Percentiles rank a stretch among this genome's conserved stretches.
These are phyloP conservation scores for Salmo trutta DNA, from an alignment of 2,797 vertebrate species.

Conservation along the genomic window DNA sequence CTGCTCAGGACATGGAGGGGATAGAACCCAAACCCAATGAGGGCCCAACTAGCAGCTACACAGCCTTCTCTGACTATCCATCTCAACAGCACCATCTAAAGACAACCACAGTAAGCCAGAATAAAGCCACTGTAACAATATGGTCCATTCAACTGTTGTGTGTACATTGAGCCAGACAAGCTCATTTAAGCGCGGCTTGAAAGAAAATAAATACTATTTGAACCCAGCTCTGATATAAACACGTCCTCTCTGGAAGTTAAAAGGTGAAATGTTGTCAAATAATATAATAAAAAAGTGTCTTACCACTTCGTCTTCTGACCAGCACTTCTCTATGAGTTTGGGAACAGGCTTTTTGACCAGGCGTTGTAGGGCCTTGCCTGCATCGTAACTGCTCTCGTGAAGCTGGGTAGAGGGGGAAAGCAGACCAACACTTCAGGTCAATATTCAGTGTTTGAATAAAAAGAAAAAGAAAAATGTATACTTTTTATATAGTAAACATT, in stretches of 20 bases:
- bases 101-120: slow-evolving; percentile 39
- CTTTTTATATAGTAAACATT: no score
- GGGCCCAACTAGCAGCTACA: slow-evolving; percentile 47
- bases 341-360: slow-evolving; percentile 98
- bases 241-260: neutral
- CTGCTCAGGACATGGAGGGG: slow-evolving; percentile 66
- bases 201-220: no score
- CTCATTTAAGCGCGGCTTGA: no score
- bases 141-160: neutral
- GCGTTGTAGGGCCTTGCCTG: slow-evolving; percentile 96
- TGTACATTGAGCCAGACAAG: no score
- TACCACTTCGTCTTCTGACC: slow-evolving; percentile 99
- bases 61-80: slow-evolving; percentile 18
- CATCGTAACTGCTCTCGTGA: slow-evolving; percentile 96
- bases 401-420: slow-evolving; percentile 74
- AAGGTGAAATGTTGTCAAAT: neutral
- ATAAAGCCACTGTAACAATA: slow-evolving; percentile 1
- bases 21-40: neutral
- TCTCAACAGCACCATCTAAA: slow-evolving; percentile 72
- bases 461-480: no score
- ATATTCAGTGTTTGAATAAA: neutral
- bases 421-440: neutral
- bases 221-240: no score
- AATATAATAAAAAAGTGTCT: slow-evolving; percentile 45
- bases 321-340: slow-evolving; percentile 98